Base-by-base conservation (phyloP, 2,888 invertebrate genomes). In the Drosophila phalerata region DNA sequence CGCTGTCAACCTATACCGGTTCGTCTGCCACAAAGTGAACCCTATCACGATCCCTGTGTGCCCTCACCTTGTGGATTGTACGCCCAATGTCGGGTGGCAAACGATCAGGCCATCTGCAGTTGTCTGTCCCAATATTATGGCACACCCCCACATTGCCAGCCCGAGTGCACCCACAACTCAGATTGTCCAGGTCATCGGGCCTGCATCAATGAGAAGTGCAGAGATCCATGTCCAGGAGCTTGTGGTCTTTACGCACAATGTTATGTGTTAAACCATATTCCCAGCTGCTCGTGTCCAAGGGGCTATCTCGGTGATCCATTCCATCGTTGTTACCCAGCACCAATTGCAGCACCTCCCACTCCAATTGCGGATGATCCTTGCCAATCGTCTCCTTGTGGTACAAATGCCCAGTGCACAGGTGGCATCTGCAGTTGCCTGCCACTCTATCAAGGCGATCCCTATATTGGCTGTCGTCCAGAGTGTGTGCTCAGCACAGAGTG, bases 401-500 rank as follows among this genome's bases (percentile, higher is more conserved):
- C 95, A n/a, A 95, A 96, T 87, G 94, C 95, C 70, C 92, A 95
- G 68, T 96, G 96, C 84, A 93, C 94, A 94, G 71, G 94, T 94
- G 94, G 95, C 3, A 93, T 94, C 45, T 96, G 96, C 89, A 94
- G 94, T 19, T 96, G 96, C 88, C 86, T 95, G 38, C 92, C 93
- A 64, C 94, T 93, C 62, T 96, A 94, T 89, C 93, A 95, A 65
- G 96, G 96, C 47, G 94, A 94, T 85, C 96, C 96, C 55, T 96
- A 96, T 1, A 95, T 96, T 25, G 95, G 94, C 76, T 96, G 96
- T 91, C 93, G 95, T 69, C 96, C 96, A 11, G 96, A 96, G 93
- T 96, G 96, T 90, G 93, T 95, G 28, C 94, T 95, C 72, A 96
- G 96, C 89, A 94, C 95, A 63, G 96, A 96, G 92, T 96, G 96